phyloP scores from a whole-genome alignment of 2,113 vertebrate genomes.

The Pterocles burchelli region DNA sequence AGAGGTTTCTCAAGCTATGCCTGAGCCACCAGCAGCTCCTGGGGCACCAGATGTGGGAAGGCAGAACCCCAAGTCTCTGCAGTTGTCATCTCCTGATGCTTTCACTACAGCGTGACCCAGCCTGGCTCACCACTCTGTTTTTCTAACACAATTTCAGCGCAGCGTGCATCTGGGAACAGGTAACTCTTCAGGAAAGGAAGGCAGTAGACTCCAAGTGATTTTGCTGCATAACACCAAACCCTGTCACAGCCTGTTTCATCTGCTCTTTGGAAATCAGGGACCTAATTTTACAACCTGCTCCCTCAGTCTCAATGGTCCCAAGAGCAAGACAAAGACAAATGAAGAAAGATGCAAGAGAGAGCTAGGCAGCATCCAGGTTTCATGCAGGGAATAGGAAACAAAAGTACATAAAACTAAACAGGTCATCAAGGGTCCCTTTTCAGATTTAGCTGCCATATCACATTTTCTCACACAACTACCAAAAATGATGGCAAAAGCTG shows the following conservation, averaged over 20 bases:
- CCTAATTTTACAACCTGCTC: not conserved
- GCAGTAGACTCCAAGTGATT: not conserved
- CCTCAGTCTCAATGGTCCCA: not conserved
- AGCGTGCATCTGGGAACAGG: not conserved
- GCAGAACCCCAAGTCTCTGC: not conserved
- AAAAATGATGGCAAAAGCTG: not conserved
- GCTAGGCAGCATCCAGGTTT: not conserved
- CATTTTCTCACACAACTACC: not conserved
- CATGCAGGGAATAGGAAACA: not conserved
- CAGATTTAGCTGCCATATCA: not conserved
- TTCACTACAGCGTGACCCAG: not conserved
- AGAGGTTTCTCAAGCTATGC: not conserved
- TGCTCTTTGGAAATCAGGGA: not conserved
- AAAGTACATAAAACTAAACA: not conserved
- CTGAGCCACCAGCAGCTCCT: not conserved
- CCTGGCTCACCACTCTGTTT: not conserved
- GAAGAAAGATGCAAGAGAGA: not conserved
- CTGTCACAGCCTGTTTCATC: not conserved
- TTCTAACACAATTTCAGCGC: not conserved
- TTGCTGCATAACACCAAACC: not conserved
- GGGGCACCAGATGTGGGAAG: rapidly evolving
- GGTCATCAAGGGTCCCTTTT: not conserved
- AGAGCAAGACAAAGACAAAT: not conserved
- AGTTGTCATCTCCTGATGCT: rapidly evolving
- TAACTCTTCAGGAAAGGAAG: not conserved